phyloP scores from a whole-genome alignment of 2,888 invertebrate genomes.

The Agrotis segetum region DNA sequence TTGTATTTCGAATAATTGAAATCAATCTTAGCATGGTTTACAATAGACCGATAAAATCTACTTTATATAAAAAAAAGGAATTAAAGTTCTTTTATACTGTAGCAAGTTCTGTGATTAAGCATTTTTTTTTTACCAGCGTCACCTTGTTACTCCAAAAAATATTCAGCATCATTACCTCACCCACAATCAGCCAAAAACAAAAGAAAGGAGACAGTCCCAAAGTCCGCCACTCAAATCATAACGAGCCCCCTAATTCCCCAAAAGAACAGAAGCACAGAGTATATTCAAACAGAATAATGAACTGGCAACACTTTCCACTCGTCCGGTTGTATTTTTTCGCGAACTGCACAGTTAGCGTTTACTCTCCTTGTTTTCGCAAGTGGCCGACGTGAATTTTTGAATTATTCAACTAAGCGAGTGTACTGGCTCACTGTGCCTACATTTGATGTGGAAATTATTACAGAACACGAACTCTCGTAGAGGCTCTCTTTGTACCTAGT shows the following conservation, averaged over 20 bases:
- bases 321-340: conserved; percentile 69
- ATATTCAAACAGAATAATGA: conserved; percentile 68
- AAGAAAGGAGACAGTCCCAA: conserved; percentile 24
- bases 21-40: not conserved
- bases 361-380: conserved; percentile 75
- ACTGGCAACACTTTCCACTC: conserved; percentile 58
- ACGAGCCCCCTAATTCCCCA: conserved; percentile 54
- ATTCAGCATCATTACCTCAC: conserved; percentile 29
- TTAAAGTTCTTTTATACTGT: too few species aligned
- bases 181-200: conserved; percentile 30
- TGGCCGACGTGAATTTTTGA: conserved; percentile 80
- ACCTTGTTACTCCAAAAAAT: conserved; percentile 14
- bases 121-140: not conserved
- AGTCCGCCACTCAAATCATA: conserved; percentile 55
- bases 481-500: conserved; percentile 43
- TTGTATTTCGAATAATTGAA: not conserved
- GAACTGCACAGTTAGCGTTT: conserved; percentile 72
- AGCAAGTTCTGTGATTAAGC: too few species aligned
- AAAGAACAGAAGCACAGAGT: conserved; percentile 55
- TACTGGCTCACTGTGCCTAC: conserved; percentile 67
- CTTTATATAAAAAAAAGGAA: too few species aligned
- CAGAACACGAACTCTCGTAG: conserved; percentile 60
- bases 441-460: conserved; percentile 64
- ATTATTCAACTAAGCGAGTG: conserved; percentile 81
- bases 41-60: too few species aligned